Evolutionary conservation across 2,888 invertebrate species (phyloP).

Genomic region (Lypha dubia): DNA sequence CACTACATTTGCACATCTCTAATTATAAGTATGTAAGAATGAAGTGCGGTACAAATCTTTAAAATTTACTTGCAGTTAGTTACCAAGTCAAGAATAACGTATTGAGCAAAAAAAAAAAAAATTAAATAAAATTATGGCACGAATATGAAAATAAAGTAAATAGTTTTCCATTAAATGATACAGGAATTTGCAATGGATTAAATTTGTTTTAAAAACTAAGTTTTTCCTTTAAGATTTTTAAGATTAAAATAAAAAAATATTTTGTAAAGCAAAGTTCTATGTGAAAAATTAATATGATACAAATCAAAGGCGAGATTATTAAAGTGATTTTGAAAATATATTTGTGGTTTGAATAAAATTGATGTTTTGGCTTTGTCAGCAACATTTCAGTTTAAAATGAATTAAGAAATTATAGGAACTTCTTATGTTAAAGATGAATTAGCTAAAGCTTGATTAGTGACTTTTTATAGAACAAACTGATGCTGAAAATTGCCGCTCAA

Average conservation of each 20-base stretch:
- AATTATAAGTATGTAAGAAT: too few species aligned
- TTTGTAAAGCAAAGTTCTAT: neutral
- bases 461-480: too few species aligned
- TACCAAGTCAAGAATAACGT: slow-evolving; percentile 42
- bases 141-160: slow-evolving; percentile 11
- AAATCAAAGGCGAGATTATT: neutral
- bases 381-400: too few species aligned
- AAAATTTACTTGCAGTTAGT: slow-evolving; percentile 50
- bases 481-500: too few species aligned
- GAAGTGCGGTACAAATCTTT: slow-evolving; percentile 62
- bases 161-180: slow-evolving; percentile 25
- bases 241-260: slow-evolving; percentile 3
- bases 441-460: too few species aligned
- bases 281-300: neutral
- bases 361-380: neutral
- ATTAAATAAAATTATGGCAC: slow-evolving; percentile 16
- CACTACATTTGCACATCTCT: too few species aligned
- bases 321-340: neutral
- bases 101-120: neutral
- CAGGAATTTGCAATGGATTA: slow-evolving; percentile 8
- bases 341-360: neutral
- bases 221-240: slow-evolving; percentile 8
- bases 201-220: neutral
- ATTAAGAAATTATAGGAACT: too few species aligned
- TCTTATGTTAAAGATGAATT: too few species aligned